These are phyloP conservation scores for Rhadina sibilatrix DNA, from an alignment of 2,113 vertebrate species.

Conservation along the genomic window DNA sequence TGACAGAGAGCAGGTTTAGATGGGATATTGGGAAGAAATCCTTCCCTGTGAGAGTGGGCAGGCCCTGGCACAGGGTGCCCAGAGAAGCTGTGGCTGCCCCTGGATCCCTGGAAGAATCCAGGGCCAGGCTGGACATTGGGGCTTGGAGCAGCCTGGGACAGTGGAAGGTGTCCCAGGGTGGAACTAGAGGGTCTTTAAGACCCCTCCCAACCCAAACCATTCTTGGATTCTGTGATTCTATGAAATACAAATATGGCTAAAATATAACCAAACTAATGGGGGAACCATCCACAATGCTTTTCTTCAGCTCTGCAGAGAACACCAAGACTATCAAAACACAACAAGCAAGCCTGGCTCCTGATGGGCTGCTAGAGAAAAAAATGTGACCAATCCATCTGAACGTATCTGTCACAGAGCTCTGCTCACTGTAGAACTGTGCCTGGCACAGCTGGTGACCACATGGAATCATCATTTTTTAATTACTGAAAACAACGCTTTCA, in stretches of 20 bases:
- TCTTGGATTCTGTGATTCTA: background rate
- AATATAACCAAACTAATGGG: background rate
- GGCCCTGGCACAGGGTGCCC: background rate
- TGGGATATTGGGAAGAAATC: background rate
- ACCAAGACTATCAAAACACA: background rate
- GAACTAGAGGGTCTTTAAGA: background rate
- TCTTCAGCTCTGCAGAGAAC: background rate
- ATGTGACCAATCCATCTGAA: background rate
- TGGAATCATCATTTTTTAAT: constrained; percentile 40
- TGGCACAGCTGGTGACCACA: constrained; percentile 29
- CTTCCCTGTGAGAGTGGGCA: fast-evolving
- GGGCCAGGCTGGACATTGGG: fast-evolving
- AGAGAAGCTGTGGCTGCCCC: background rate
- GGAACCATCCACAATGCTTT: background rate
- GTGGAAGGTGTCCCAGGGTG: background rate
- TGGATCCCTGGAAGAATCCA: background rate
- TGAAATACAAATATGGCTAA: background rate
- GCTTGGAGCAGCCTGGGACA: background rate
- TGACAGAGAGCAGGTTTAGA: background rate
- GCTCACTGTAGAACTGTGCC: background rate
- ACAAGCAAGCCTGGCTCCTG: background rate
- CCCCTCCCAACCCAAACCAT: background rate
- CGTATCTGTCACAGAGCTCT: background rate
- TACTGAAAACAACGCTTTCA: constrained; percentile 29
- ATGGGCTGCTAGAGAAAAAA: background rate